Conservation (phyloP, 2,888 invertebrate genomes). For the Eumacrocentrus americanus region DNA sequence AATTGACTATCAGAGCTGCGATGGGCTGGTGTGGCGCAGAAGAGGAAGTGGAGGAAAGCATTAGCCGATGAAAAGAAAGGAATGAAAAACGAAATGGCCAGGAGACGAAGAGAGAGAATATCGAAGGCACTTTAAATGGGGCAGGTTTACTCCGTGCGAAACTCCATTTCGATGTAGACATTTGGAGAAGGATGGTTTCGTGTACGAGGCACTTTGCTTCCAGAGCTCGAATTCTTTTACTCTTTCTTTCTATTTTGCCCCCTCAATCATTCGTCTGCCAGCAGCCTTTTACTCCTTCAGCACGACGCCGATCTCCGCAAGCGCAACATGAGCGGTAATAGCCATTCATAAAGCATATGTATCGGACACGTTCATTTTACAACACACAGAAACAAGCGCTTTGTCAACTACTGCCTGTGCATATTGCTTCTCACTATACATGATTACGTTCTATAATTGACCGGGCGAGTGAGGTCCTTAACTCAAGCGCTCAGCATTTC, state of each 20-base stretch:
- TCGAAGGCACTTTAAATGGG: slow-evolving; percentile 47
- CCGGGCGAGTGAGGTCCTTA: too few relatives aligned
- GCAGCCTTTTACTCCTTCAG: slow-evolving; percentile 7
- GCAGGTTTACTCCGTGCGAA: slow-evolving; percentile 44
- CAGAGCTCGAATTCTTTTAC: slow-evolving; percentile 35
- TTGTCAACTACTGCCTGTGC: slow-evolving; percentile 17
- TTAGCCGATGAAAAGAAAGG: slow-evolving; percentile 11
- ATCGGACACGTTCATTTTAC: too few relatives aligned
- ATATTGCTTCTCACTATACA: slow-evolving; percentile 36
- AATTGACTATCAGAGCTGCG: slow-evolving; percentile 5
- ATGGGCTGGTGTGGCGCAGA: slow-evolving; percentile 20
- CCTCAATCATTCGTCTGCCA: slow-evolving; percentile 28
- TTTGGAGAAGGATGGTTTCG: slow-evolving; percentile 44
- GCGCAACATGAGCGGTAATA: slow-evolving; percentile 26
- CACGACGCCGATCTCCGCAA: slow-evolving; percentile 4
- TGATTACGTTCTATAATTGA: slow-evolving; percentile 48
- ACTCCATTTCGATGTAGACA: slow-evolving; percentile 45
- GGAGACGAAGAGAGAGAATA: slow-evolving; percentile 34
- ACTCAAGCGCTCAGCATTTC: too few relatives aligned
- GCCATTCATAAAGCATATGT: too few relatives aligned
- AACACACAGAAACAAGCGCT: slow-evolving; percentile 20
- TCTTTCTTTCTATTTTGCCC: slow-evolving; percentile 16
- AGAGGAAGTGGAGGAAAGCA: slow-evolving; percentile 17
- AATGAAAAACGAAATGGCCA: slow-evolving; percentile 7
- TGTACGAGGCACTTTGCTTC: slow-evolving; percentile 45